A percentile compares a stretch with the other conserved stretches of the same genome.
Evolutionary conservation across 2,888 invertebrate genomes (phyloP).

Genomic region (Coelinius sp.): DNA sequence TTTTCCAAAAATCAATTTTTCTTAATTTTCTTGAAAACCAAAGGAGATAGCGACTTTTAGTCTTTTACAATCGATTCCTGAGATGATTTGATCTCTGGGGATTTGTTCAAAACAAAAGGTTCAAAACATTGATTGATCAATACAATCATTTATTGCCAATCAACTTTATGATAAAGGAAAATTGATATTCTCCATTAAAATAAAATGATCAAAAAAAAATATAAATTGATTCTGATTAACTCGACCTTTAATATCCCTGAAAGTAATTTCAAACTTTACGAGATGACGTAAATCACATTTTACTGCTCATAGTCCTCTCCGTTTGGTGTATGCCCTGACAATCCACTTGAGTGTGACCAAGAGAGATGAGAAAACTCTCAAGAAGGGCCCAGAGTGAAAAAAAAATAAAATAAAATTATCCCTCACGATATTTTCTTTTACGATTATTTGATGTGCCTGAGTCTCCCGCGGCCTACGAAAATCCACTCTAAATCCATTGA

Average conservation of each 20-base stretch:
- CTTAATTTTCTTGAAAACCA: too few relatives aligned
- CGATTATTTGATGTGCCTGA: constrained; percentile 47
- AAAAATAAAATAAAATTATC: constrained; percentile 22
- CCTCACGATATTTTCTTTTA: constrained; percentile 39
- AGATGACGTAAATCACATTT: constrained; percentile 57
- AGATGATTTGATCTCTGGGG: too few relatives aligned
- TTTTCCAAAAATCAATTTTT: too few relatives aligned
- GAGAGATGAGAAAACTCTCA: constrained; percentile 24
- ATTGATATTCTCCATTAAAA: neutral
- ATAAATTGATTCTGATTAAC: constrained; percentile 44
- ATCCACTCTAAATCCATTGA: neutral
- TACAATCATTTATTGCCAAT: too few relatives aligned
- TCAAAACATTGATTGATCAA: too few relatives aligned
- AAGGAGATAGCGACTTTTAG: too few relatives aligned
- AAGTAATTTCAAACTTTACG: constrained; percentile 52
- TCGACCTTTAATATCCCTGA: constrained; percentile 45
- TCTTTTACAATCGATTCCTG: too few relatives aligned
- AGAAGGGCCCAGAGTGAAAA: neutral
- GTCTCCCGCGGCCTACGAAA: constrained; percentile 8
- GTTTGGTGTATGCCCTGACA: constrained; percentile 28
- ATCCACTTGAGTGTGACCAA: constrained; percentile 32
- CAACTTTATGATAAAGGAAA: too few relatives aligned
- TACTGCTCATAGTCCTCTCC: constrained; percentile 50
- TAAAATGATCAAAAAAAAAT: neutral
- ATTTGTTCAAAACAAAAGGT: too few relatives aligned